Evolutionary conservation across 2,888 invertebrate genomes (phyloP).

Genomic region (Lasioglossum calceatum): DNA sequence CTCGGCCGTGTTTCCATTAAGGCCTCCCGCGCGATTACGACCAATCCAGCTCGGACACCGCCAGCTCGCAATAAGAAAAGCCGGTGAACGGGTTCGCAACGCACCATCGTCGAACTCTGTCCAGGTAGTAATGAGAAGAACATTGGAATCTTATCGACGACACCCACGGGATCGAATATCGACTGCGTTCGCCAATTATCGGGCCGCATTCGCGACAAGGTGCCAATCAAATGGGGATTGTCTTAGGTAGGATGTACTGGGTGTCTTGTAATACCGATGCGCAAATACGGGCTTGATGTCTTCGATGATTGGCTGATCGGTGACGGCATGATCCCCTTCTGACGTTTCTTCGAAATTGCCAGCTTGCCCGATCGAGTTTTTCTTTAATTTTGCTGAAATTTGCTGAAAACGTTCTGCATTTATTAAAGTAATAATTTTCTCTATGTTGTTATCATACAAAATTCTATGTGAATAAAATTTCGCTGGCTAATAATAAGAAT

Average conservation of each 20-base stretch:
- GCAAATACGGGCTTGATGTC: background rate
- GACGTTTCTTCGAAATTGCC: background rate
- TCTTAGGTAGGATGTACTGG: slow-evolving; percentile 10
- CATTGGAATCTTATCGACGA: slow-evolving; percentile 71
- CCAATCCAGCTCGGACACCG: slow-evolving; percentile 60
- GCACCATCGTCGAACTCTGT: slow-evolving; percentile 53
- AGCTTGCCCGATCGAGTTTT: background rate
- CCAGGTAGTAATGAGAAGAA: slow-evolving; percentile 71
- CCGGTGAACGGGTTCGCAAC: slow-evolving; percentile 66
- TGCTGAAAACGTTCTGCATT: background rate
- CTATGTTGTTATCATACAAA: too few species aligned
- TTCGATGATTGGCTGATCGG: background rate
- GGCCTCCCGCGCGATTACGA: slow-evolving; percentile 65
- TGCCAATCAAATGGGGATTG: slow-evolving; percentile 12
- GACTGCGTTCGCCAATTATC: slow-evolving; percentile 72
- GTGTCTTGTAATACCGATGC: background rate
- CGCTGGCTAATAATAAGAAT: too few species aligned
- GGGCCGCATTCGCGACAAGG: slow-evolving; percentile 60
- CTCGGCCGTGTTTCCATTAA: slow-evolving; percentile 70
- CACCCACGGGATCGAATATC: slow-evolving; percentile 66
- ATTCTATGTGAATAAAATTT: too few species aligned
- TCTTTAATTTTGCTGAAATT: background rate
- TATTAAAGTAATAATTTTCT: too few species aligned
- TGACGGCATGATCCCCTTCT: background rate
- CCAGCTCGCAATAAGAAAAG: slow-evolving; percentile 68